Conservation (phyloP, 2,113 vertebrate genomes). For the Progne subis region DNA sequence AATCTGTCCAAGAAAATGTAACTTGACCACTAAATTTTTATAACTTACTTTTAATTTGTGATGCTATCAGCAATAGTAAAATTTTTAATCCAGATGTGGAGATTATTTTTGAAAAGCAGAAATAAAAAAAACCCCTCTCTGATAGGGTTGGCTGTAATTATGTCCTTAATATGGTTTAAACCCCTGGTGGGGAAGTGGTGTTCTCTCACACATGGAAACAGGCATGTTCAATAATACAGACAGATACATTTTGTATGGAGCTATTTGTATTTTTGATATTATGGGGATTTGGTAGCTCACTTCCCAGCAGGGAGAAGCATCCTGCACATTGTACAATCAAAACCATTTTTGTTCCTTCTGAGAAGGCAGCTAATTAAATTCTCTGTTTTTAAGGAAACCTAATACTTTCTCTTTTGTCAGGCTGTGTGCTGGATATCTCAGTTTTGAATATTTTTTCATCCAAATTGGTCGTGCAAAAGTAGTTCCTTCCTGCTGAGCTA, state of each 20-base stretch:
- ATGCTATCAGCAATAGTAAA: neutral
- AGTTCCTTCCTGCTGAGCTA: neutral
- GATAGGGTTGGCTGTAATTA: neutral
- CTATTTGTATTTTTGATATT: neutral
- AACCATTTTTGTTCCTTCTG: neutral
- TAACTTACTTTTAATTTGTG: slow-evolving; percentile 4
- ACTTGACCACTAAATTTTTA: neutral
- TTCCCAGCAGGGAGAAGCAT: neutral
- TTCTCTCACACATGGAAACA: neutral
- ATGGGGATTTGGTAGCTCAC: neutral
- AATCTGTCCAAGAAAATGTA: slow-evolving; percentile 20
- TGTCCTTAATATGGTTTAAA: neutral
- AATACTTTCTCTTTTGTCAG: neutral
- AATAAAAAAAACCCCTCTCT: neutral
- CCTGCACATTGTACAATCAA: neutral
- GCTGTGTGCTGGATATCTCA: neutral
- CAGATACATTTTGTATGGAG: neutral
- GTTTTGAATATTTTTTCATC: neutral
- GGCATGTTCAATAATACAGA: neutral
- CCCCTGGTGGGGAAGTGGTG: neutral
- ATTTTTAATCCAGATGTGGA: neutral
- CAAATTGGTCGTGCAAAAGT: neutral
- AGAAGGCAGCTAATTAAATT: neutral
- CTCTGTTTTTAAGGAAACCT: neutral
- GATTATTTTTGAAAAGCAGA: neutral